These are phyloP conservation scores for Capreolus pygargus DNA, from an alignment of 2,113 vertebrate genomes.

Conservation along the genomic window DNA sequence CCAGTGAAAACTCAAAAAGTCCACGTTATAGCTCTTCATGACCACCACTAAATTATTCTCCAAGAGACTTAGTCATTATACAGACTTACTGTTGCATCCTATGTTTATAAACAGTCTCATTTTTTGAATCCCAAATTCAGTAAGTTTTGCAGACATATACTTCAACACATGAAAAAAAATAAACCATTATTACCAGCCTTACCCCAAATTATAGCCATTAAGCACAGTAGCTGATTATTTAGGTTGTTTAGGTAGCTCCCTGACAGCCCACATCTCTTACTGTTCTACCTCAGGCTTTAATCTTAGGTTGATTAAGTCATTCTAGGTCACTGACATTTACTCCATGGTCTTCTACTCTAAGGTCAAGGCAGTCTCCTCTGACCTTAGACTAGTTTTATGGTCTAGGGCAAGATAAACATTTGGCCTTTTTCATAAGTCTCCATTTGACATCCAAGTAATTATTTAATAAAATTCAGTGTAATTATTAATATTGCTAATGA, in stretches of 20 bases:
- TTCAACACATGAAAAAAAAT: slow-evolving; percentile 53
- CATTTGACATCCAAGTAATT: background rate
- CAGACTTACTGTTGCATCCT: background rate
- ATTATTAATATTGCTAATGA: background rate
- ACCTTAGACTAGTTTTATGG: background rate
- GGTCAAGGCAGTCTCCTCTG: background rate
- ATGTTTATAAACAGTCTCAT: slow-evolving; percentile 70
- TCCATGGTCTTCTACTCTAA: background rate
- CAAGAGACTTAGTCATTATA: slow-evolving; percentile 57
- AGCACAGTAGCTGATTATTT: slow-evolving; percentile 50
- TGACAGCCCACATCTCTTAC: background rate
- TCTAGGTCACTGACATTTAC: background rate
- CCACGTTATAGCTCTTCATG: slow-evolving; percentile 33
- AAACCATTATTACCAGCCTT: slow-evolving; percentile 54
- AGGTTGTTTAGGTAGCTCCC: background rate
- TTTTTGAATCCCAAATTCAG: slow-evolving; percentile 50
- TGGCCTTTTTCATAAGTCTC: background rate
- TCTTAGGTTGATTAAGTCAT: background rate
- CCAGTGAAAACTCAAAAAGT: slow-evolving; percentile 39
- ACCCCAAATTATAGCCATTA: slow-evolving; percentile 70
- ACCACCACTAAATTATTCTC: slow-evolving; percentile 32
- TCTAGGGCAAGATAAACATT: background rate
- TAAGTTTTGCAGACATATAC: slow-evolving; percentile 63
- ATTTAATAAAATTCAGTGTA: background rate
- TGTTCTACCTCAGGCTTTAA: background rate